phyloP scores from a whole-genome alignment of 2,797 vertebrate genomes.

The Cynopterus sphinx region DNA sequence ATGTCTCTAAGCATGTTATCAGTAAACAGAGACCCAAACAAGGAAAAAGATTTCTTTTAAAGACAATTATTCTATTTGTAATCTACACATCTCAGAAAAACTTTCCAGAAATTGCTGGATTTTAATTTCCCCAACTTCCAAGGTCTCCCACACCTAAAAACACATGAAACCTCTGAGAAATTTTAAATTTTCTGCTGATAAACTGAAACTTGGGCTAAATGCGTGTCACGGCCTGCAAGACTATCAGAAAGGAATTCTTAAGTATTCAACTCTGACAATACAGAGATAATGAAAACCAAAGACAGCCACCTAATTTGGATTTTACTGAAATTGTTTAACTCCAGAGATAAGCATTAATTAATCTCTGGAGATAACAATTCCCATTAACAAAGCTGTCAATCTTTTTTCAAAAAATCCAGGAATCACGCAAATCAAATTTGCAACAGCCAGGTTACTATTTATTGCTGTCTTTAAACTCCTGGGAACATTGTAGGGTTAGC shows the following conservation, averaged over 20 bases:
- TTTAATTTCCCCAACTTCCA: constrained; percentile 1
- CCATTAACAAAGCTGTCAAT: neutral
- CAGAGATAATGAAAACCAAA: neutral
- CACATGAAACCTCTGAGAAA: neutral
- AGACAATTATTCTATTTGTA: neutral
- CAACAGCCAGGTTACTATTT: neutral
- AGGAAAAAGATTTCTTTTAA: neutral
- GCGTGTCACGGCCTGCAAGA: neutral
- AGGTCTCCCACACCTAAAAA: neutral
- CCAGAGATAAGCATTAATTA: neutral
- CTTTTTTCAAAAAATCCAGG: neutral
- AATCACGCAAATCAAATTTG: neutral
- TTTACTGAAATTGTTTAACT: constrained; percentile 14
- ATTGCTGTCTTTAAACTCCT: constrained; percentile 27
- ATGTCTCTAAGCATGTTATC: neutral
- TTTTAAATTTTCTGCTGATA: neutral
- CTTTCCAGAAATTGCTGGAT: constrained; percentile 22
- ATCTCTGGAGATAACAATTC: constrained; percentile 9
- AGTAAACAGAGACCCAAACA: neutral
- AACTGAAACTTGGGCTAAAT: neutral
- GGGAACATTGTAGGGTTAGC: neutral
- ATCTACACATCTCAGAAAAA: neutral
- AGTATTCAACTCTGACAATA: neutral
- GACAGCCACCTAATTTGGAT: neutral
- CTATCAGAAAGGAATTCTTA: constrained; percentile 5